Percentiles rank a stretch among this genome's conserved stretches.
These are phyloP conservation scores for Semicossyphus pulcher DNA, from an alignment of 2,113 vertebrate species.

Conservation along the genomic window DNA sequence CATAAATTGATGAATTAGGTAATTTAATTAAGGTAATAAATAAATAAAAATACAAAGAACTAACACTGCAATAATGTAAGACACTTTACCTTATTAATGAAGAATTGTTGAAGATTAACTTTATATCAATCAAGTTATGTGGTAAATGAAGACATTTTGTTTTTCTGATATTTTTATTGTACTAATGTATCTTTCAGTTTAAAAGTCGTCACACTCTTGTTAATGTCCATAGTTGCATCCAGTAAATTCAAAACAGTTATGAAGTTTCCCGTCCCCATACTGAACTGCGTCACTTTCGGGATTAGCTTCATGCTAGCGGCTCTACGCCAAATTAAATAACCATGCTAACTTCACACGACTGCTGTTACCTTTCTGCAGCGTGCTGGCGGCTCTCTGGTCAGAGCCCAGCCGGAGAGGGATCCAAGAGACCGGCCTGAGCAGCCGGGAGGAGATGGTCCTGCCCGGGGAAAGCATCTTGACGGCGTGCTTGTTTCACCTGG, in stretches of 20 bases:
- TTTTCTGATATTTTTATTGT: background rate
- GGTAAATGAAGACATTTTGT: no score
- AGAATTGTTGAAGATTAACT: no score
- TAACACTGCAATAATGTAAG: no score
- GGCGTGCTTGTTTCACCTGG: conserved; percentile 13
- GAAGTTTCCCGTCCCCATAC: conserved; percentile 9
- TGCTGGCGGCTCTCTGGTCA: conserved; percentile 41
- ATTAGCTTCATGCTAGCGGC: conserved; percentile 56
- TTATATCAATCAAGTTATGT: no score
- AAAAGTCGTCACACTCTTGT: no score
- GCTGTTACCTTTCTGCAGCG: conserved; percentile 51
- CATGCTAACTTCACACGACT: background rate
- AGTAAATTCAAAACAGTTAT: background rate
- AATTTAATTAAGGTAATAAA: no score
- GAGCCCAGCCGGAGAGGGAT: conserved; percentile 21
- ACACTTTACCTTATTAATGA: no score
- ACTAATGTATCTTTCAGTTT: background rate
- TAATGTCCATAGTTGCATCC: no score
- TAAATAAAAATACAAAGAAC: no score
- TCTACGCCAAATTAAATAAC: background rate
- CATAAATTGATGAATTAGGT: no score
- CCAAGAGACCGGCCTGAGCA: conserved; percentile 50
- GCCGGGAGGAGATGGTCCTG: conserved; percentile 54
- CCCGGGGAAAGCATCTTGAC: conserved; percentile 62
- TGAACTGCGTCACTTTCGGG: conserved; percentile 67